phyloP scores from a whole-genome alignment of 2,888 invertebrate species.

The Hedya salicella region DNA sequence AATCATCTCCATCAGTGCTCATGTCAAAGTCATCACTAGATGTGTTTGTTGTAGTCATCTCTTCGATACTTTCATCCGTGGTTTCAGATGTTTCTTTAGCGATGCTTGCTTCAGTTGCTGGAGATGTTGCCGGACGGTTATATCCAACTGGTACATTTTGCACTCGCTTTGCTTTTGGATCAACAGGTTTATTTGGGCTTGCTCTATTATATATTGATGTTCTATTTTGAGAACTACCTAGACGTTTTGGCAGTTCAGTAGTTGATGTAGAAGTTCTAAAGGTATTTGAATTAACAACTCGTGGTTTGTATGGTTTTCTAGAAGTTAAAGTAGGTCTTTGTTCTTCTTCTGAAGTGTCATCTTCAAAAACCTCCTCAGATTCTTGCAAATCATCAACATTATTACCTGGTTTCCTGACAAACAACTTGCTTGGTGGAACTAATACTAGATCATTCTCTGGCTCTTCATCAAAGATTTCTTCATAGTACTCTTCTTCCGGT shows the following conservation, averaged over 20 bases:
- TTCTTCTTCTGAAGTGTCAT: constrained; percentile 51
- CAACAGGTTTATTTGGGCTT: constrained; percentile 61
- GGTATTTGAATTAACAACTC: constrained; percentile 73
- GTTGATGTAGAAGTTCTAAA: constrained; percentile 75
- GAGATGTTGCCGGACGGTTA: constrained; percentile 54
- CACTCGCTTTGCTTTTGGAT: constrained; percentile 71
- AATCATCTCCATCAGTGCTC: constrained; percentile 70
- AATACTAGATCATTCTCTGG: constrained; percentile 73
- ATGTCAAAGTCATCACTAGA: constrained; percentile 34
- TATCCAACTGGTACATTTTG: constrained; percentile 78
- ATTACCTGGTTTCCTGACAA: constrained; percentile 70
- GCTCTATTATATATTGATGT: constrained; percentile 68
- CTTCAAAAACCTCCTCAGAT: constrained; percentile 52
- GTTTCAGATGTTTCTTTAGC: constrained; percentile 17
- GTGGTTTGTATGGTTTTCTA: constrained; percentile 70
- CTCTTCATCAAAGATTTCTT: constrained; percentile 65
- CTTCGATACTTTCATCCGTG: constrained; percentile 9
- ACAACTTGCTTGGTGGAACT: constrained; percentile 76
- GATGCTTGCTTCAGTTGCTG: constrained; percentile 54
- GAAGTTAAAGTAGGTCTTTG: constrained; percentile 60
- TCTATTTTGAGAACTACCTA: constrained; percentile 62
- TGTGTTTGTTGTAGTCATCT: constrained; percentile 29
- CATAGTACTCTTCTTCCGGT: constrained; percentile 64
- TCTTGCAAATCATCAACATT: constrained; percentile 52
- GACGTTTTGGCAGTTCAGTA: constrained; percentile 69